Evolutionary conservation across 2,888 invertebrate genomes (phyloP).

Genomic region (Gymnocheta viridis): DNA sequence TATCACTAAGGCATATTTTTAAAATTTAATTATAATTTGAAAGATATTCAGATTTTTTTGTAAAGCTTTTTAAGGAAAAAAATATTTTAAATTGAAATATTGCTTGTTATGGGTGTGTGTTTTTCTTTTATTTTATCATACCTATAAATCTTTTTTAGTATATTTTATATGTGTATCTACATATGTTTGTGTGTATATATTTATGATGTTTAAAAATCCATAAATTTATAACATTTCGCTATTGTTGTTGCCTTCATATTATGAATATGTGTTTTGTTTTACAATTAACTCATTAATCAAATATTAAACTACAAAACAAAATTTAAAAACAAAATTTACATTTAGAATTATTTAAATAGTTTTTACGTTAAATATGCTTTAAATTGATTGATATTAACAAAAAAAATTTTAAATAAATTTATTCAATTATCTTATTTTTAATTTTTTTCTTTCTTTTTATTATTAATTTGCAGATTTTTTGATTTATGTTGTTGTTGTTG

Average conservation of each 20-base stretch:
- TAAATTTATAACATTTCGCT: conserved; percentile 6
- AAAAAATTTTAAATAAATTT: conserved; percentile 12
- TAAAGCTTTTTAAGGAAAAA: background rate
- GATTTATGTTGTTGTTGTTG: conserved; percentile 74
- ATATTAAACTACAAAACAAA: background rate
- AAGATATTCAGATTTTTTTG: background rate
- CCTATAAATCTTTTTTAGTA: conserved; percentile 10
- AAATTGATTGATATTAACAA: conserved; percentile 70
- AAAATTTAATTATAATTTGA: background rate
- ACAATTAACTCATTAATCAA: background rate
- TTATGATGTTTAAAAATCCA: conserved; percentile 23
- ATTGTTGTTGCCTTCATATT: background rate
- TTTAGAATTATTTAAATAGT: conserved; percentile 35
- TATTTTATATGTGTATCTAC: background rate
- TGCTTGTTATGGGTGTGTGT: background rate
- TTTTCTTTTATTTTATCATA: conserved; percentile 17
- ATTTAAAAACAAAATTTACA: conserved; percentile 9
- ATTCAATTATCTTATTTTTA: conserved; percentile 61
- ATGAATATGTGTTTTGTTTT: conserved; percentile 6
- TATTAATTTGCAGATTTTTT: conserved; percentile 79
- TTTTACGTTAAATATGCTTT: conserved; percentile 66
- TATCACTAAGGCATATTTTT: background rate
- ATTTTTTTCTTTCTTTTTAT: conserved; percentile 71
- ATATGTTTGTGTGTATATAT: background rate
- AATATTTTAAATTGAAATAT: background rate